These are phyloP conservation scores for Anastatus disparis DNA, from an alignment of 1,140 invertebrate species.

Conservation along the genomic window DNA sequence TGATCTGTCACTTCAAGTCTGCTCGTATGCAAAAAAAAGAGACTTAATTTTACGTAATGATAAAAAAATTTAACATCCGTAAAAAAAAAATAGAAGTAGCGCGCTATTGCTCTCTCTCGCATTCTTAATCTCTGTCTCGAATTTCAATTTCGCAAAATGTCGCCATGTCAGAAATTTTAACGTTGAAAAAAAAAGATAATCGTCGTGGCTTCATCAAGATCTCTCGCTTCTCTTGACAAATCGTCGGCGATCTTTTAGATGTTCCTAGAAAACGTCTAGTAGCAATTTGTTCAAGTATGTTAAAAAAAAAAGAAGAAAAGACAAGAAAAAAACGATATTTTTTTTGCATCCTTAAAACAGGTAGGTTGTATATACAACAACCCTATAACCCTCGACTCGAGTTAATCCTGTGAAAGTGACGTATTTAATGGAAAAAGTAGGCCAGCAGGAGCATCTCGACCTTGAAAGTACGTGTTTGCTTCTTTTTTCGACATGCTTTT, in stretches of 20 bases:
- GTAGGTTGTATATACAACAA: constrained; percentile 10
- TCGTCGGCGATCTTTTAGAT: neutral
- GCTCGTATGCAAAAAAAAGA: constrained; percentile 11
- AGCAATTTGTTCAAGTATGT: too few species aligned
- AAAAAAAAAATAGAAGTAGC: neutral
- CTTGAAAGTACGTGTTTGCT: constrained; percentile 17
- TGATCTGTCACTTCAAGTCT: constrained; percentile 13
- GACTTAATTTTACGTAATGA: constrained; percentile 30
- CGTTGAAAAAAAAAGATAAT: neutral
- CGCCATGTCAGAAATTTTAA: neutral
- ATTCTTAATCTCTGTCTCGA: constrained; percentile 11
- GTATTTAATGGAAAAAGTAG: constrained; percentile 24
- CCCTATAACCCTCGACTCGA: neutral
- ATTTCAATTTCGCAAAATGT: constrained; percentile 35
- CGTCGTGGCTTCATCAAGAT: neutral
- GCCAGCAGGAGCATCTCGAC: constrained; percentile 7
- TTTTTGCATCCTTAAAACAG: constrained; percentile 5
- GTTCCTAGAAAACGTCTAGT: too few species aligned
- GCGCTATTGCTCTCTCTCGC: neutral
- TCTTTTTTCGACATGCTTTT: neutral
- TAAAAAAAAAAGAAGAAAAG: too few species aligned
- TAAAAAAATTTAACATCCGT: neutral
- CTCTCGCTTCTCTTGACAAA: constrained; percentile 24
- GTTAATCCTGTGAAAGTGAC: neutral
- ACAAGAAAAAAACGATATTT: too few species aligned